These are phyloP conservation scores for Lithobius niger DNA, from an alignment of 1,140 invertebrate genomes.

Conservation along the genomic window DNA sequence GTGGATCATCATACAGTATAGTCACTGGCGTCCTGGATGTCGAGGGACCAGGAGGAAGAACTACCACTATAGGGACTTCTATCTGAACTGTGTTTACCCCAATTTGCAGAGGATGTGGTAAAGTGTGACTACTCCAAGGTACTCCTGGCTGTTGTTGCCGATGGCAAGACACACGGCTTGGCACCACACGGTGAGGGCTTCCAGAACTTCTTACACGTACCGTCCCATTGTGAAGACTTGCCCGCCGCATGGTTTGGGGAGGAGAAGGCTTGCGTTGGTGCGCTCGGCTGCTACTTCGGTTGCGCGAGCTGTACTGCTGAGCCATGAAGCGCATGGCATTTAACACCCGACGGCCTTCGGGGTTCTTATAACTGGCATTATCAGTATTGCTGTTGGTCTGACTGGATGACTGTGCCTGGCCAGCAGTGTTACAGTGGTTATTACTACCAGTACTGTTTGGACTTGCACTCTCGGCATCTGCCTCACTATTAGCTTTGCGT, in stretches of 20 bases:
- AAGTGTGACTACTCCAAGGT: too few relatives aligned
- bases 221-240: background rate
- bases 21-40: background rate
- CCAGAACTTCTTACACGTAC: background rate
- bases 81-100: background rate
- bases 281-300: background rate
- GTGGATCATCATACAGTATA: background rate
- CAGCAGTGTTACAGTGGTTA: background rate
- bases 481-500: too few relatives aligned
- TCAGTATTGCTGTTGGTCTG: background rate
- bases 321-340: background rate
- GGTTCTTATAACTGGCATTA: background rate
- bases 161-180: background rate
- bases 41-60: background rate
- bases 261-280: background rate
- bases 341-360: background rate
- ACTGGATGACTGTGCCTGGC: background rate
- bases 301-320: background rate
- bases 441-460: background rate
- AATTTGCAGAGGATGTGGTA: background rate
- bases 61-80: background rate
- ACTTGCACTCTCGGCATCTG: background rate
- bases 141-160: too few relatives aligned
- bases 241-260: background rate
- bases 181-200: background rate